Evolutionary conservation across 2,888 invertebrate species (phyloP).

Genomic region (Dione juno): DNA sequence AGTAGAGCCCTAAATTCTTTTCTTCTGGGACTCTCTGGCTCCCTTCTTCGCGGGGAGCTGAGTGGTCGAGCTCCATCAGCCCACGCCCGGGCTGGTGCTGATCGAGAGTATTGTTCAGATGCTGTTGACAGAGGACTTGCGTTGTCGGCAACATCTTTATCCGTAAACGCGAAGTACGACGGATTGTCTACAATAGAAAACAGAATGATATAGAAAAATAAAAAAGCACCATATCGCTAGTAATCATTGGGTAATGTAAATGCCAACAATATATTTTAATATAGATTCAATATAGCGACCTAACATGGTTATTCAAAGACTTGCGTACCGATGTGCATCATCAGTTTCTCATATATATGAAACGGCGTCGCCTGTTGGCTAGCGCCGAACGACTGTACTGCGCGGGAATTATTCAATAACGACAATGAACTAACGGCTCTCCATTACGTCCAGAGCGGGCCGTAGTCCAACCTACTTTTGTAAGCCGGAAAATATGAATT

Average conservation of each 20-base stretch:
- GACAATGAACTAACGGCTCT: conserved; percentile 80
- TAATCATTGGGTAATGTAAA: conserved; percentile 3
- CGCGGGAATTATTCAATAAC: conserved; percentile 80
- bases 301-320: conserved; percentile 19
- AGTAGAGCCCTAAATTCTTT: conserved; percentile 84
- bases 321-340: conserved; percentile 48
- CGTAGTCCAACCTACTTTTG: conserved; percentile 76
- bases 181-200: conserved; percentile 87
- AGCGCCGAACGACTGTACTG: conserved; percentile 57
- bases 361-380: conserved; percentile 47
- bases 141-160: conserved; percentile 74
- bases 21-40: conserved; percentile 74
- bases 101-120: conserved; percentile 85
- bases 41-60: conserved; percentile 68
- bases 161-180: conserved; percentile 88
- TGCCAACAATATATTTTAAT: conserved; percentile 23
- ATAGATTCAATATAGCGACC: neutral
- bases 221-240: neutral
- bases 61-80: conserved; percentile 66
- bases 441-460: conserved; percentile 73
- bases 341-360: conserved; percentile 32
- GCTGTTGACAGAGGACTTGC: conserved; percentile 57
- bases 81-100: conserved; percentile 87
- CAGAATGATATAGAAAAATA: conserved; percentile 1
- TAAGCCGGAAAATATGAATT: conserved; percentile 82